Base-by-base conservation (phyloP, 2,113 vertebrate species). In the Daubentonia madagascariensis region DNA sequence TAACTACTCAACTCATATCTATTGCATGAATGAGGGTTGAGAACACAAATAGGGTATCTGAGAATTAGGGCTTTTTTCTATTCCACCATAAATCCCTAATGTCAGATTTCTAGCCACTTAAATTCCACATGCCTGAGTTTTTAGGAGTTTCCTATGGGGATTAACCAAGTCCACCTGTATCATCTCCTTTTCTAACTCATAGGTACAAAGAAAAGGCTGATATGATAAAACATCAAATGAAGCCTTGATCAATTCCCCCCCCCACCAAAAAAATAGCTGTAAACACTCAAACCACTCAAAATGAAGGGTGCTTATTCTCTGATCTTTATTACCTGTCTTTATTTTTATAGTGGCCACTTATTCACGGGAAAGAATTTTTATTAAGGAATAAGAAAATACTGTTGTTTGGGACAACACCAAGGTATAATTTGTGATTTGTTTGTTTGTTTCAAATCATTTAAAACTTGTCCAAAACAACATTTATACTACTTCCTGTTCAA, bases 281-380 rank as follows among this genome's bases (percentile, higher is more conserved):
- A 63, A 87, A 73, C 43, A 78, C 28, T 61, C 79, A 84, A 84
- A 84, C 10, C 14, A 43, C 11, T 86, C 37, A 80, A 54, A 63
- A 61, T 2, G 61, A 73, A 81, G 50, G 23, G 8, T 54, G 35
- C 32, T 72, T 81, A 73, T 63, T 80, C 32, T 89, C 48, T 89
- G 20, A 28, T 40, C 6, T 81, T 85, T 54, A 89, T 16, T 52
- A n/a, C 20, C 17, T 75, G 10, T 70, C 96, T 23, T 79, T 79
- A 94, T 87, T 94, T 96, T 96, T 95, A 86, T 16, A 85, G 30
- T 70, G 45, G 18, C 20, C 12, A 79, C 17, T 68, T 91, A 86
- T 28, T 96, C 32, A 88, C n/a, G 45, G 12, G 65, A 87, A 95
- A 92, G 30, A 63, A 88, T 75, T 91, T 90, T 89, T 84, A 75